Evolutionary conservation across 2,888 invertebrate genomes (phyloP), one percentile per base, ranked within the genome.

Genomic region (Julus scanicus): DNA sequence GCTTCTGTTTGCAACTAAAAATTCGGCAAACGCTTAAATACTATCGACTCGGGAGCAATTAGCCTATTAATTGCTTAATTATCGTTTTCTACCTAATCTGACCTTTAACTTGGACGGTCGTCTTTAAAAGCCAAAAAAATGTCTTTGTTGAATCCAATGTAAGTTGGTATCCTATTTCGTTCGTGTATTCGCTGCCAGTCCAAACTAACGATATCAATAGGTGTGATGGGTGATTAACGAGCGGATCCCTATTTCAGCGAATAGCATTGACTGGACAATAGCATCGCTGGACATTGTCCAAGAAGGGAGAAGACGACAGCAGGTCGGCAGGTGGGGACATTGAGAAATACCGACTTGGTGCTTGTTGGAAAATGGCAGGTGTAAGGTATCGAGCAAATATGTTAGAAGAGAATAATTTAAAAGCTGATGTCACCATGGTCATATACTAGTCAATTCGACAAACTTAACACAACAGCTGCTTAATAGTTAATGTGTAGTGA

Each of bases 141-240:
- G 6, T 48, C 11, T 48, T 48, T 48, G 48, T 48, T 48, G 11
- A 13, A 11, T 48, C 11, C 48, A 29, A 48, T 13, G 48, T 13
- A 48, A 48, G 48, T 6, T 48, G 20, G 63, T 9, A 5, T 63
- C 20, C 15, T 15, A 13, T 20, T 15, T 63, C 57, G 63, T 63
- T n/a, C n/a, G n/a, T 20, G n/a, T 63, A 5, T 63, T n/a, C 20
- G 20, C 63, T 63, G 20, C 5, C 63, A 63, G 63, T 63, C 20
- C 20, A 63, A 20, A 20, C 5, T 63, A 63, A 20, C n/a, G 63
- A 20, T 57, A 63, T 63, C 63, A 63, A 63, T 63, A 63, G 63
- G 20, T 63, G 63, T 20, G 63, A 63, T 63, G 63, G 20, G 63
- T 63, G 63, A 63, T 63, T 63, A 63, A 63, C 63, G 63, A 63